phyloP scores from a whole-genome alignment of 2,888 invertebrate genomes.

The Oxycera nigricornis region DNA sequence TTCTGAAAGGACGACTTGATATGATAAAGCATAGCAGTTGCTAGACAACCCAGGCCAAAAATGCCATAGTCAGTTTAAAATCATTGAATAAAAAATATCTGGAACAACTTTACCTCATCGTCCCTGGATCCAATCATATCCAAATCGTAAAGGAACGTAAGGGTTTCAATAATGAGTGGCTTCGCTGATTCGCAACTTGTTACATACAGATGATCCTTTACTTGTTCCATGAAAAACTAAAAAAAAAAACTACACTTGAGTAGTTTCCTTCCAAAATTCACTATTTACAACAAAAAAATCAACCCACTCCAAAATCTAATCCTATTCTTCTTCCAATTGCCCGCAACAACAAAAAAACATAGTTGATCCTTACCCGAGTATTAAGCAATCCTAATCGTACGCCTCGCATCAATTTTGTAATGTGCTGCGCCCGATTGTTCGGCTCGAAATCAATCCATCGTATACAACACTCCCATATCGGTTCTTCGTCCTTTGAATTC shows the following conservation, averaged over 20 bases:
- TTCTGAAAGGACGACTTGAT: too few relatives aligned
- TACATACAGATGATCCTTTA: slow-evolving; percentile 88
- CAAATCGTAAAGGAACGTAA: slow-evolving; percentile 90
- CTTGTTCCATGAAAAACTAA: slow-evolving; percentile 89
- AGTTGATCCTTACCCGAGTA: slow-evolving; percentile 67
- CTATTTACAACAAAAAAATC: too few relatives aligned
- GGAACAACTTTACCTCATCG: slow-evolving; percentile 68
- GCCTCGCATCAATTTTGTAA: slow-evolving; percentile 80
- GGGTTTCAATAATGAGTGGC: slow-evolving; percentile 87
- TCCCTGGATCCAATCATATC: slow-evolving; percentile 84
- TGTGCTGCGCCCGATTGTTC: slow-evolving; percentile 73
- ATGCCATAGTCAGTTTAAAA: too few relatives aligned
- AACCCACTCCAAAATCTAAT: too few relatives aligned
- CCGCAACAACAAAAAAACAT: too few relatives aligned
- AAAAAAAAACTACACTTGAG: too few relatives aligned
- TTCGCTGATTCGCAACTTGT: slow-evolving; percentile 81
- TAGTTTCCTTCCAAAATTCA: too few relatives aligned
- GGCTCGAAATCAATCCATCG: slow-evolving; percentile 87
- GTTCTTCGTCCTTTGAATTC: slow-evolving; percentile 87
- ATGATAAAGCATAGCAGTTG: too few relatives aligned
- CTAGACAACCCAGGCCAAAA: too few relatives aligned
- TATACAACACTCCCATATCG: slow-evolving; percentile 84
- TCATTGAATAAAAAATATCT: too few relatives aligned
- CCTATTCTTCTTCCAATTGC: neutral
- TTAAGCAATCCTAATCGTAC: slow-evolving; percentile 84